Evolutionary conservation across 2,797 vertebrate genomes (phyloP), one percentile per base, ranked within the genome.

Genomic region (Mycteria americana): DNA sequence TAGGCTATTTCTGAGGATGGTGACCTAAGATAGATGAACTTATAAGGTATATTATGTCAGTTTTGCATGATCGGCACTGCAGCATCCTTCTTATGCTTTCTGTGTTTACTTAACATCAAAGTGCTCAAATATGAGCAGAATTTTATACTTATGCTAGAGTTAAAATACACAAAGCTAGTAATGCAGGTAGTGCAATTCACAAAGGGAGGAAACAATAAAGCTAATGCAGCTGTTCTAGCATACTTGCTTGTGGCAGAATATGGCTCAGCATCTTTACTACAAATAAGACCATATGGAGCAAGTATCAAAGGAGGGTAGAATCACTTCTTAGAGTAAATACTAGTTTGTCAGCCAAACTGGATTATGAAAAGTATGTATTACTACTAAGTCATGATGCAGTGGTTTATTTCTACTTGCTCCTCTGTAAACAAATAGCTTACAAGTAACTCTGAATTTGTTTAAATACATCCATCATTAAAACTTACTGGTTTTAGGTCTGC

Each of bases 401-500:
- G 11, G 27, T 25, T 76, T 8, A 11, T 37, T 77, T 59, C 3
- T 54, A 11, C 18, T 72, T 85, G 25, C 13, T 70, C 72, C 59
- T 57, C 35, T 50, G 21, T n/a, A 72, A 77, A 43, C 16, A 59
- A 53, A 57, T 25, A 63, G 5, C 16, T 88, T 68, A 35, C 3
- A 64, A 23, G 21, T 75, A 76, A 35, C 9, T 87, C 23, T 76
- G 59, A 62, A 56, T 51, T 65, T 59, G 5, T 60, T 81, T 41
- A 18, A 70, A 21, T 18, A 13, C 0, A 7, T 56, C 4, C 28
- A 13, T 82, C 12, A 22, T 37, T 7, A 77, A 70, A 88, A 16
- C 6, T 33, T 45, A 21, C 18, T 92, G 24, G 18, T 69, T 96
- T 86, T 79, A 98, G 98, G 53, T 84, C 95, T 95, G 97, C 96